Conservation (phyloP, 2,888 invertebrate genomes). For the Archaeoteleia sp. region DNA sequence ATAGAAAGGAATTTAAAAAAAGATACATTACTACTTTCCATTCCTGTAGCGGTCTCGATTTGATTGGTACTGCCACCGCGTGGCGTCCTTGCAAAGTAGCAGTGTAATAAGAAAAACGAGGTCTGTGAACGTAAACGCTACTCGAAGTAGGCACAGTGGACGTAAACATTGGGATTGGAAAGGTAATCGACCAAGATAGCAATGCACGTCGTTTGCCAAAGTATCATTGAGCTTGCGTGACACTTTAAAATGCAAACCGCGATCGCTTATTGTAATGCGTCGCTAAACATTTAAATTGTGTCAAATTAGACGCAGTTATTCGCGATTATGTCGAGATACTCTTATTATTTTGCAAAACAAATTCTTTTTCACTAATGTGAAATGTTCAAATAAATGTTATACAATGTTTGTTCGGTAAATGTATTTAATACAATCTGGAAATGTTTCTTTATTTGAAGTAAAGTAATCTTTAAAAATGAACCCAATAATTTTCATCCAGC, state of each 20-base stretch:
- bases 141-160: neutral
- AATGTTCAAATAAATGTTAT: too few species aligned
- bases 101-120: conserved; percentile 17
- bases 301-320: conserved; percentile 13
- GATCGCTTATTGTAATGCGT: conserved; percentile 31
- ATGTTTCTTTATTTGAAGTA: too few species aligned
- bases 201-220: conserved; percentile 4
- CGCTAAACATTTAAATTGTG: conserved; percentile 21
- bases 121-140: conserved; percentile 14
- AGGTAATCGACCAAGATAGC: conserved; percentile 17
- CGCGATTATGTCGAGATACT: neutral
- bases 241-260: conserved; percentile 26
- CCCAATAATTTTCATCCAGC: too few species aligned
- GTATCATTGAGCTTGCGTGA: conserved; percentile 21
- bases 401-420: too few species aligned
- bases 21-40: too few species aligned
- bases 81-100: conserved; percentile 35
- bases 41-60: too few species aligned
- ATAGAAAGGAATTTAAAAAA: too few species aligned
- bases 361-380: neutral
- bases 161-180: conserved; percentile 28
- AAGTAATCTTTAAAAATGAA: too few species aligned
- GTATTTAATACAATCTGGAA: too few species aligned
- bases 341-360: conserved; percentile 3
- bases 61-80: conserved; percentile 20